phyloP scores from a whole-genome alignment of 2,888 invertebrate species.

The Leptinotarsa rubiginosa region DNA sequence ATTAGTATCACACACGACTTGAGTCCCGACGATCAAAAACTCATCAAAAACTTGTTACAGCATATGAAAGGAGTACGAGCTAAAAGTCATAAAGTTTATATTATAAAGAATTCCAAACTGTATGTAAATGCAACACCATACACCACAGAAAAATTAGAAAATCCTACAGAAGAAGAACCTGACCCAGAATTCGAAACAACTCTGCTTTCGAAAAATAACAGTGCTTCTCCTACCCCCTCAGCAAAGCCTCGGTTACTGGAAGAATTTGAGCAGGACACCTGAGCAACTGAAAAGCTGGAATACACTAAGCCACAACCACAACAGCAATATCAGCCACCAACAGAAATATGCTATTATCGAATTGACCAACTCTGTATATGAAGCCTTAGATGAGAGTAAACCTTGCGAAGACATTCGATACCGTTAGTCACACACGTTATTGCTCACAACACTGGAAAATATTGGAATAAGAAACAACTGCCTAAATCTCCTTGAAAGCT shows the following conservation, averaged over 20 bases:
- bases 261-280: neutral
- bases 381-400: no score
- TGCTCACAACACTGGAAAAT: no score
- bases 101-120: slow-evolving; percentile 29
- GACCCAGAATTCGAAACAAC: neutral
- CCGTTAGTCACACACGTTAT: no score
- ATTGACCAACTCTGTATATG: no score
- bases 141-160: slow-evolving; percentile 14
- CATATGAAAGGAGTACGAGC: slow-evolving; percentile 21
- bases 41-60: slow-evolving; percentile 14
- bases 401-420: no score
- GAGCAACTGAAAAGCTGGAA: neutral
- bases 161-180: neutral
- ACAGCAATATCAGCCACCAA: neutral
- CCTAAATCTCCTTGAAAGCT: no score
- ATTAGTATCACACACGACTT: no score
- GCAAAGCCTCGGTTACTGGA: neutral
- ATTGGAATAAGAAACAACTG: no score
- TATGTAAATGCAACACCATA: slow-evolving; percentile 21
- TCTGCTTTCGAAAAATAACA: neutral
- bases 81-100: slow-evolving; percentile 25
- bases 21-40: neutral
- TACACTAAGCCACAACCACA: neutral
- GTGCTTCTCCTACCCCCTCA: neutral
- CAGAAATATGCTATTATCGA: no score